Evolutionary conservation across 2,888 invertebrate genomes (phyloP), one percentile per base, ranked within the genome.

Genomic region (Podotricha telesiphe): DNA sequence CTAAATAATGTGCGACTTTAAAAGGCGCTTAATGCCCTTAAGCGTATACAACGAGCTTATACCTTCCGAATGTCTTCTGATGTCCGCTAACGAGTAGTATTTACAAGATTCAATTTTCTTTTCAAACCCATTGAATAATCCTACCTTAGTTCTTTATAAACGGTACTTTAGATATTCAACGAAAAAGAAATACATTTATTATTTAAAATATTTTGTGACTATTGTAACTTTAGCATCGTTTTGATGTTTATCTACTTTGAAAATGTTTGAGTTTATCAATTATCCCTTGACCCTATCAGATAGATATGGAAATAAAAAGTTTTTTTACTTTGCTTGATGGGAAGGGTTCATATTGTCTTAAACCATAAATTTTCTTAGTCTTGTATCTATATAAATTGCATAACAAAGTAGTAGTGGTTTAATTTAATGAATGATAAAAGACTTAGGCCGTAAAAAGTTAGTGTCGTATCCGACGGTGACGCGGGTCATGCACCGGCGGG

Each of bases 41-140:
- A 88, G 85, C 85, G 84, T 82, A 79, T 82, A 88, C 88, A 89
- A 89, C 85, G 84, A 86, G 91, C 91, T 91, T 89, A 88, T 79
- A 79, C 78, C 34, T 19, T 37, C 55, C 78, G 81, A 79, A 82
- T 80, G 75, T 79, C 81, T 82, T 85, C 80, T 85, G 86, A 86
- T 85, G 87, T 85, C 83, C 83, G 81, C 81, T 83, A 85, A 85
- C 84, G 82, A 86, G 82, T 81, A 82, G 83, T 83, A 85, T 85
- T 81, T 82, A 77, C 75, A 77, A 83, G 85, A 89, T n/a, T 89
- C 89, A 89, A 88, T 87, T 87, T n/a, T 82, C 86, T 88, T 87
- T 86, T 86, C 80, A 78, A 79, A 62, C 62, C 59, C 48, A 76
- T 70, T 73, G 81, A 82, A 83, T 86, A 88, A 88, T 85, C 81